A percentile compares a stretch with the other conserved stretches of the same genome.
phyloP scores from a whole-genome alignment of 1,140 invertebrate species.

The Cydia amplana region DNA sequence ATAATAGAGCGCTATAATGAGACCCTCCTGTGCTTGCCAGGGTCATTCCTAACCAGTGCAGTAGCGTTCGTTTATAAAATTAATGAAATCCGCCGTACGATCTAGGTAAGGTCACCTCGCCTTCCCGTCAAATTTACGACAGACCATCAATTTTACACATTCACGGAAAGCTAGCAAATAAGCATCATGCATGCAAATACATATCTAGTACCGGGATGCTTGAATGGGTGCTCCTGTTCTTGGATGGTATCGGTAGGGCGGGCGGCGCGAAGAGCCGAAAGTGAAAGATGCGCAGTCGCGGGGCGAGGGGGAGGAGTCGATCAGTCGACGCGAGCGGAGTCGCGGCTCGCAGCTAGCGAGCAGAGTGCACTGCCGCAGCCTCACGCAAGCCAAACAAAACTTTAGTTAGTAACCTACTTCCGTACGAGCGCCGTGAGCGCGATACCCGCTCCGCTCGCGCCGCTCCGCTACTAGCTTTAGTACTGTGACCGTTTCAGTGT shows the following conservation, averaged over 20 bases:
- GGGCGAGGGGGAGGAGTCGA: slow-evolving; percentile 41
- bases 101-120: neutral
- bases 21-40: neutral
- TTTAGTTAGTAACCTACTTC: slow-evolving; percentile 80
- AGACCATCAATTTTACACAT: neutral
- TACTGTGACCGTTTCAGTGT: slow-evolving; percentile 57
- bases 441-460: slow-evolving; percentile 59
- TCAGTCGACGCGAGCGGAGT: slow-evolving; percentile 45
- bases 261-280: slow-evolving; percentile 57
- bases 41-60: neutral
- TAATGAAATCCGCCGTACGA: neutral
- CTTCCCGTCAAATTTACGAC: neutral
- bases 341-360: slow-evolving; percentile 57
- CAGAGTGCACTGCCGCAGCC: slow-evolving; percentile 73
- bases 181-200: slow-evolving; percentile 9
- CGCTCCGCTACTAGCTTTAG: slow-evolving; percentile 31
- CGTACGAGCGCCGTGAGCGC: slow-evolving; percentile 73
- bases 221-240: slow-evolving; percentile 45
- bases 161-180: neutral
- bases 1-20: neutral
- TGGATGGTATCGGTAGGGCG: slow-evolving; percentile 52
- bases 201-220: neutral
- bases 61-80: neutral
- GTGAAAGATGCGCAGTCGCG: slow-evolving; percentile 56
- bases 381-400: slow-evolving; percentile 79